Evolutionary conservation across 2,113 vertebrate genomes (phyloP), one percentile per base, ranked within the genome.

Genomic region (Martes martes): DNA sequence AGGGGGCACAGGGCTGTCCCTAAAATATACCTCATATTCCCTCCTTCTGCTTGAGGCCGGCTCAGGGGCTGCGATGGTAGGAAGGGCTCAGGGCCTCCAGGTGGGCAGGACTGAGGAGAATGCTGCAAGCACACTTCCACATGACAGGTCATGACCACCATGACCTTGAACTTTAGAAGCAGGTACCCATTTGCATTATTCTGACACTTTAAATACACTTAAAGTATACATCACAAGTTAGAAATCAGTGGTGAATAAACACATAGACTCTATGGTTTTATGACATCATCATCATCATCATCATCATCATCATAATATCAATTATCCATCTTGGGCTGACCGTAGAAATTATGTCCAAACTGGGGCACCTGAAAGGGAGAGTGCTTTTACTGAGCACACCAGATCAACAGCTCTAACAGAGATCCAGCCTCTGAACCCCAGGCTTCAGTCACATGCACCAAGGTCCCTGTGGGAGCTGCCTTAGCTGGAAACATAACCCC

Each of bases 41-140:
- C 15, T 33, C 19, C 19, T 15, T 2, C 24, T 4, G 6, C 6
- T 24, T 33, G 4, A 24, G n/a, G n/a, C 39, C 1, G 3, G 28
- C 11, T 7, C 59, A 42, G 61, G 83, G 45, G 26, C 19, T 33
- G 45, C 24, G 24, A 63, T 11, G 16, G 10, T 50, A 28, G 9
- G 31, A 73, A 36, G 6, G n/a, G 5, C 33, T 11, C 28, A 8
- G 11, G 59, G 33, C 10, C 24, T 73, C 33, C 57, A 16, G 23
- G 28, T 21, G 6, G 18, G 47, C 16, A 1, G 61, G n/a, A 11
- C 47, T 0, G 19, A 23, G 18, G 23, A 8, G 31, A 10, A 23
- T 28, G 31, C 26, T 63, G 4, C 23, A 1, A 36, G 61, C 31
- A 76, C 63, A 33, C 13, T 19, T 47, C 36, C 39, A 15, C 36